Percentiles rank a stretch among this genome's conserved stretches.
Evolutionary conservation across 1,140 invertebrate species (phyloP).

Genomic region (Stenopsyche tienmushanensis): DNA sequence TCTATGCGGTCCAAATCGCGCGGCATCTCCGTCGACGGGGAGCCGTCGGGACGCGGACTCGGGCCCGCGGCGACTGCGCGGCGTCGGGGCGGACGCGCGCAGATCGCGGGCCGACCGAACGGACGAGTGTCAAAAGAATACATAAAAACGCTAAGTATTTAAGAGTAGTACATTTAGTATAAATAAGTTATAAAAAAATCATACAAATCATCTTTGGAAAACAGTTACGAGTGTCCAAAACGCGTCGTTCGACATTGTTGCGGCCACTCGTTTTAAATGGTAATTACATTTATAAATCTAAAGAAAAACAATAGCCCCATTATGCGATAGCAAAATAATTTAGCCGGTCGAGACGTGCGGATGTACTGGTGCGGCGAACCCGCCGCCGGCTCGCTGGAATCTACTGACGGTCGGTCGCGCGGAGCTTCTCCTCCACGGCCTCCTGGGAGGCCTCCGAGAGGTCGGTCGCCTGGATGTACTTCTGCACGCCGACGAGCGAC

Average conservation of each 20-base stretch:
- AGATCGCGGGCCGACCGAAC: too few relatives aligned
- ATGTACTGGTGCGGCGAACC: slow-evolving; percentile 24
- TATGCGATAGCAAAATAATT: slow-evolving; percentile 12
- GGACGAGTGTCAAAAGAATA: too few relatives aligned
- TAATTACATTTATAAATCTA: background rate
- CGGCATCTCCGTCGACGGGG: too few relatives aligned
- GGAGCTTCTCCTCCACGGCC: slow-evolving; percentile 88
- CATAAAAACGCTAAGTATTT: too few relatives aligned
- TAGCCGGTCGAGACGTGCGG: slow-evolving; percentile 8
- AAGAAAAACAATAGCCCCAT: slow-evolving; percentile 22
- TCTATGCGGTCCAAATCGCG: too few relatives aligned
- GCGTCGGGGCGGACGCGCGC: too few relatives aligned
- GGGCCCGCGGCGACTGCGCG: too few relatives aligned
- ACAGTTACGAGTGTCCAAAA: background rate
- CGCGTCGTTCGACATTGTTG: background rate
- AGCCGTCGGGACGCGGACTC: too few relatives aligned
- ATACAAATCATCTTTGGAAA: too few relatives aligned
- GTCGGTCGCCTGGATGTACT: slow-evolving; percentile 95
- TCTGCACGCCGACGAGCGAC: slow-evolving; percentile 92
- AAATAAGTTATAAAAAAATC: too few relatives aligned
- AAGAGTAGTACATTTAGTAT: too few relatives aligned
- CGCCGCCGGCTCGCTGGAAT: slow-evolving; percentile 11
- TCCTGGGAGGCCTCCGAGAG: slow-evolving; percentile 88
- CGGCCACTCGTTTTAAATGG: slow-evolving; percentile 10
- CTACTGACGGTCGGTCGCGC: slow-evolving; percentile 90